Conservation (phyloP, 2,113 vertebrate species). For the Steatornis caripensis region DNA sequence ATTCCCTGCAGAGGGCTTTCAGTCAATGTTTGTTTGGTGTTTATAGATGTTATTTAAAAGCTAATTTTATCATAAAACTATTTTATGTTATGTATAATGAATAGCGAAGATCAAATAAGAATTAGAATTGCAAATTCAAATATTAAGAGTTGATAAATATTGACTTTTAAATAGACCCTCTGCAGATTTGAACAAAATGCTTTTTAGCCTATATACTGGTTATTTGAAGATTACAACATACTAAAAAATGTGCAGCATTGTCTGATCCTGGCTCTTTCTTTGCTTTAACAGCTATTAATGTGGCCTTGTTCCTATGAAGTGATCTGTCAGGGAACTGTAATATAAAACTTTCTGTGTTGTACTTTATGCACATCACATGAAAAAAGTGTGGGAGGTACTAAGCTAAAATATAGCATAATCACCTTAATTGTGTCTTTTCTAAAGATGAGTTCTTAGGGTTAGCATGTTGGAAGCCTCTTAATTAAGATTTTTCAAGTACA, state of each 20-base stretch:
- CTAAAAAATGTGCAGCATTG: background rate
- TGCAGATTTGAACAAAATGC: slow-evolving; percentile 14
- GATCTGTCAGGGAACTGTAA: background rate
- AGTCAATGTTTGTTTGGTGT: background rate
- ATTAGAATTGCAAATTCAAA: slow-evolving; percentile 26
- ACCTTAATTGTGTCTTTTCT: background rate
- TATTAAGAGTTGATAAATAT: slow-evolving; percentile 40
- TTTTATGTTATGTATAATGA: slow-evolving; percentile 9
- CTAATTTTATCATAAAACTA: background rate
- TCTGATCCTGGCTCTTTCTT: background rate
- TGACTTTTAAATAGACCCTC: slow-evolving; percentile 14
- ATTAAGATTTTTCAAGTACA: background rate
- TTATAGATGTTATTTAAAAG: background rate
- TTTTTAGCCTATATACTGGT: background rate
- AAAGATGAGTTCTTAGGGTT: background rate
- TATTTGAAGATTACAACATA: background rate
- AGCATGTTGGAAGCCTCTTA: background rate
- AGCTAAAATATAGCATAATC: background rate
- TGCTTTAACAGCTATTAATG: background rate
- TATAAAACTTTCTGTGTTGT: background rate
- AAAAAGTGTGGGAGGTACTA: background rate
- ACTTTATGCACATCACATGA: background rate
- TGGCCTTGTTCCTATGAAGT: background rate
- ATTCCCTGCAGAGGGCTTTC: background rate
- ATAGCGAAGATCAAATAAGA: slow-evolving; percentile 31